Evolutionary conservation across 2,797 vertebrate genomes (phyloP), one percentile per base, ranked within the genome.

Genomic region (Ctenosaura bakeri): DNA sequence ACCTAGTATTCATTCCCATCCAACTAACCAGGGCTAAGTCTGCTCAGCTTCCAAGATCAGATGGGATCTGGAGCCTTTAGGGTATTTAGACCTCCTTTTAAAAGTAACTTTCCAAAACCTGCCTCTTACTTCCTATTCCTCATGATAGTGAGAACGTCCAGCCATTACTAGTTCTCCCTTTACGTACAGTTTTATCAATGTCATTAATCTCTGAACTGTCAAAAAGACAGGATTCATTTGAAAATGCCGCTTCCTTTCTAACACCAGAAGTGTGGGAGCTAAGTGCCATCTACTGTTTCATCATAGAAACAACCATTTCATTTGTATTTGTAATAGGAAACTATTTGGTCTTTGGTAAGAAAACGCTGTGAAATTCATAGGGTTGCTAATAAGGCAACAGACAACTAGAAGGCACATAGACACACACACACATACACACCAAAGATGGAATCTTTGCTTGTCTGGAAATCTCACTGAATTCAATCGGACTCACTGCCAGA

Each of bases 281-380:
- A 95, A 97, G 97, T 96, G 95, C 97, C 97, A 97, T 97, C 97
- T 97, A 97, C 96, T 96, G 97, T 94, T 78, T 94, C 82, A 26
- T 91, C 92, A 92, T 88, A 89, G 84, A 95, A 94, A 97, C 89
- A 84, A 76, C 80, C 69, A 1, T 50, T 74, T 4, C 66, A 18
- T 22, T 56, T 71, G 62, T 76, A 86, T 0, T 56, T 1, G 12
- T 22, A 9, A 8, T 5, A 42, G 8, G 22, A 52, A 85, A 50
- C 20, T 9, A 73, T 66, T 38, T 62, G 56, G 20, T 7, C 3
- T 77, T 14, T 10, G 9, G 9, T 32, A 18, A 8, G 69, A 78
- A 14, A 52, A 29, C 22, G 5, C 62, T 22, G 1, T 24, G 62
- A 64, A 64, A 64, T 64, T 64, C 62, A 64, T 64, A 12, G 22